Base-by-base conservation (phyloP, 2,888 invertebrate species). In the Griposia aprilina region DNA sequence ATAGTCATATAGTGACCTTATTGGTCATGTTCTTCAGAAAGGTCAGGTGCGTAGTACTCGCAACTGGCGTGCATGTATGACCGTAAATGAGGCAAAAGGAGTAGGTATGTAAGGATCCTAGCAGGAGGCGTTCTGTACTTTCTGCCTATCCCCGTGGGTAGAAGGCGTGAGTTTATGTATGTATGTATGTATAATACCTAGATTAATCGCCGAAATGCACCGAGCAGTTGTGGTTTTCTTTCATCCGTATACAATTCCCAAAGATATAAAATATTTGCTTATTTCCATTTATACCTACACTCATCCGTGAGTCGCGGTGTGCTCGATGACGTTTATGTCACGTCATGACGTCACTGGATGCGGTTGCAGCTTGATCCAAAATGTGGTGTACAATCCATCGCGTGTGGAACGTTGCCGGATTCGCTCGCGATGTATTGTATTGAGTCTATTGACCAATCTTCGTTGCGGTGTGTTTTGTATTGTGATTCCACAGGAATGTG, bases 361-460 rank as follows among this genome's bases (percentile, higher is more conserved):
- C 60, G 74, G 78, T 72, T 65, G 52, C 36, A 59, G 26, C 45
- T 30, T 71, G 66, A 73, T 76, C 41, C 74, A 78, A 87, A 85
- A 82, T 86, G 76, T 72, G 41, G 57, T 71, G 52, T 36, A 67
- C 55, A 68, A 26, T 63, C n/a, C 76, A 60, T 81, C 60, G 59
- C 69, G 62, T 73, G 69, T 55, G 50, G 63, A 60, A 69, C 66
- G 52, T 30, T 52, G 45, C 17, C n/a, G 52, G 23, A 69, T 63
- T 65, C 63, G 36, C 70, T 63, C 50, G 15, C 20, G 23, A 65
- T 67, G 63, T 55, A 74, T 73, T 72, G 62, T 60, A 41, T 41
- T 41, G 36, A 68, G 50, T 75, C 71, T 74, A 75, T 52, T 55
- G 55, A 30, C 0, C 41, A 81, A 62, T 72, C 15, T 59, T 67